A percentile compares a stretch with the other conserved stretches of the same genome.
phyloP scores from a whole-genome alignment of 23 tunicate species.

The Botrylloides violaceus region DNA sequence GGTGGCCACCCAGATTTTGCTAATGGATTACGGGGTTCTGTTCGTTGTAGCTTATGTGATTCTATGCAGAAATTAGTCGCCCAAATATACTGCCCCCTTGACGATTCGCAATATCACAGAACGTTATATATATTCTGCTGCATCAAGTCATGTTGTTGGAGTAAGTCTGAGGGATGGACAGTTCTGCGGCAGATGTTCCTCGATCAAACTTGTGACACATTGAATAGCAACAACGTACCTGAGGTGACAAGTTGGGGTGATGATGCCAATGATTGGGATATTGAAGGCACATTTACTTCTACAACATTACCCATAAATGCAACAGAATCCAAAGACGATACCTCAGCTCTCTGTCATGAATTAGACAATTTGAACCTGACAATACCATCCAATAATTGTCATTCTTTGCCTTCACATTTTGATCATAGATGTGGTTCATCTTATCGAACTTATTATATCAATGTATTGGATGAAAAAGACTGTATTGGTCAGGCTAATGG shows the following conservation, averaged over 20 bases:
- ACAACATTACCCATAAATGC: background rate
- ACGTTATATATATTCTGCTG: conserved; percentile 26
- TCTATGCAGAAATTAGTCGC: conserved; percentile 2
- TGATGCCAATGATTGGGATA: conserved; percentile 33
- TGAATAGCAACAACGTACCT: background rate
- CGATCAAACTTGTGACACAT: background rate
- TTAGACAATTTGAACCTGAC: background rate
- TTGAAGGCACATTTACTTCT: background rate
- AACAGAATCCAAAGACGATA: background rate
- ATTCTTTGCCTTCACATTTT: background rate
- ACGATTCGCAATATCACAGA: conserved; percentile 24
- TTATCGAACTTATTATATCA: conserved; percentile 20
- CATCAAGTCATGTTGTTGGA: conserved; percentile 18
- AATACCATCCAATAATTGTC: background rate
- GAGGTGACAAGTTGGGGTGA: conserved; percentile 18
- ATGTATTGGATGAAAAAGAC: conserved; percentile 31
- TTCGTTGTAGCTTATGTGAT: conserved; percentile 2
- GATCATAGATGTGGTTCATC: background rate
- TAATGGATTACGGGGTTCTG: background rate
- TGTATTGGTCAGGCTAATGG: background rate
- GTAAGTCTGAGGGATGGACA: conserved; percentile 8
- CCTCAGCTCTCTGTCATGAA: background rate
- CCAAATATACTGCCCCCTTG: conserved; percentile 30
- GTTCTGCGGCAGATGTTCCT: background rate
- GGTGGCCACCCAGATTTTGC: conserved; percentile 18